A percentile compares a stretch with the other conserved stretches of the same genome.
Evolutionary conservation across 2,113 vertebrate species (phyloP).

Genomic region (Piprites chloris): DNA sequence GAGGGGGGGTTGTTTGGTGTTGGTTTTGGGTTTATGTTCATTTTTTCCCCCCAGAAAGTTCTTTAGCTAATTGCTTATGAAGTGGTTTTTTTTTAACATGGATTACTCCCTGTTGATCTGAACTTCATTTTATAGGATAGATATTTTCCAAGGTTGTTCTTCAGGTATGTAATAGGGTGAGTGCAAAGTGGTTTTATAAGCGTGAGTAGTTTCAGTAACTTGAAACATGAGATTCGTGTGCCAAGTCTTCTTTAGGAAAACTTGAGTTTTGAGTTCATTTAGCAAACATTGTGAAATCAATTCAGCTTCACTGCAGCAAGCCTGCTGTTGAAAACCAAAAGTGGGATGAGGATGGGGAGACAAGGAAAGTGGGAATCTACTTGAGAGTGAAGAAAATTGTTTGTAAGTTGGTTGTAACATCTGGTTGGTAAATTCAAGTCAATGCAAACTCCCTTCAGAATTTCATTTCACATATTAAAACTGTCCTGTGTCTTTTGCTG

Average conservation of each 20-base stretch:
- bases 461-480: background rate
- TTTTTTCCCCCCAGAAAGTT: background rate
- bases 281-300: background rate
- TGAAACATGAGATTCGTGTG: slow-evolving; percentile 27
- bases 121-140: slow-evolving; percentile 15
- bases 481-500: background rate
- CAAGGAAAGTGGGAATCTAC: background rate
- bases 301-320: background rate
- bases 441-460: background rate
- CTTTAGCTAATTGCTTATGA: background rate
- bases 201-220: slow-evolving; percentile 5
- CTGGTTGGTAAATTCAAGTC: background rate
- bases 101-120: background rate
- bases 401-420: background rate
- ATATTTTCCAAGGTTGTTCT: slow-evolving; percentile 11
- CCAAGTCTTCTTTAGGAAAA: slow-evolving; percentile 5
- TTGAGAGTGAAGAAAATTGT: background rate
- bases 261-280: background rate
- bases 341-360: background rate
- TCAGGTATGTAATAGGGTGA: background rate
- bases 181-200: slow-evolving; percentile 44
- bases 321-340: background rate
- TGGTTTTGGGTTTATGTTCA: background rate
- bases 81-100: background rate
- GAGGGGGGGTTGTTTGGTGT: background rate